Evolutionary conservation across 2,888 invertebrate species (phyloP).

Genomic region (Lasioglossum vierecki): DNA sequence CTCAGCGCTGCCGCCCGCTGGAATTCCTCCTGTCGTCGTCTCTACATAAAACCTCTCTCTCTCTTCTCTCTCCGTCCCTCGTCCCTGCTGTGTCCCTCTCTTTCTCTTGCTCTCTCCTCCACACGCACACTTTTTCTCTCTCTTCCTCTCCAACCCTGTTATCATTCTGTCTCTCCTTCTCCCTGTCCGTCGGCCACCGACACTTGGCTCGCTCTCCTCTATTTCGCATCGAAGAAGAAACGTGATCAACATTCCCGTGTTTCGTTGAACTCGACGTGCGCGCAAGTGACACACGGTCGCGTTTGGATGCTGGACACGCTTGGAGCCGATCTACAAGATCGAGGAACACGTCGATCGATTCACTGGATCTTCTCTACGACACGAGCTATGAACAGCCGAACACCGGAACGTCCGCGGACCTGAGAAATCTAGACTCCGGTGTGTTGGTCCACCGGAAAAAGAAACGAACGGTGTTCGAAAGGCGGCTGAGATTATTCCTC

Average conservation of each 20-base stretch:
- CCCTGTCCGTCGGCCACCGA: slow-evolving; percentile 34
- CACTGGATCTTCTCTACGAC: not conserved
- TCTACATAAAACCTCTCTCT: slow-evolving; percentile 40
- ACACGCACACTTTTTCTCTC: not conserved
- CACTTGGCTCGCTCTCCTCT: slow-evolving; percentile 38
- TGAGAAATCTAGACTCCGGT: slow-evolving; percentile 21
- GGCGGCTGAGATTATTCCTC: not conserved
- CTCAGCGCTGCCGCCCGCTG: slow-evolving; percentile 61
- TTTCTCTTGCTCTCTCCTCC: slow-evolving; percentile 20
- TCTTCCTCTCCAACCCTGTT: slow-evolving; percentile 27
- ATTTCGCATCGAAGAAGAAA: slow-evolving; percentile 58
- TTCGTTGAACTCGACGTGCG: slow-evolving; percentile 58
- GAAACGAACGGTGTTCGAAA: not conserved
- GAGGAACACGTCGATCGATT: not conserved
- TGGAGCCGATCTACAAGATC: slow-evolving; percentile 21
- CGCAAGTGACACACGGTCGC: slow-evolving; percentile 50
- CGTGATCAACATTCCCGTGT: slow-evolving; percentile 60
- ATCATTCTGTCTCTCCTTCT: slow-evolving; percentile 30
- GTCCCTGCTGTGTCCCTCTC: slow-evolving; percentile 19
- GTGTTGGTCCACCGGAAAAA: not conserved
- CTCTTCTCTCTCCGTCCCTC: slow-evolving; percentile 30
- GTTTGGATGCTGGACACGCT: slow-evolving; percentile 43
- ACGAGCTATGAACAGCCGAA: slow-evolving; percentile 1
- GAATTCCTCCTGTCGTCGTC: slow-evolving; percentile 62
- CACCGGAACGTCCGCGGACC: slow-evolving; percentile 25